Base-by-base conservation (phyloP, 1,140 invertebrate genomes). In the Sinella curviseta region DNA sequence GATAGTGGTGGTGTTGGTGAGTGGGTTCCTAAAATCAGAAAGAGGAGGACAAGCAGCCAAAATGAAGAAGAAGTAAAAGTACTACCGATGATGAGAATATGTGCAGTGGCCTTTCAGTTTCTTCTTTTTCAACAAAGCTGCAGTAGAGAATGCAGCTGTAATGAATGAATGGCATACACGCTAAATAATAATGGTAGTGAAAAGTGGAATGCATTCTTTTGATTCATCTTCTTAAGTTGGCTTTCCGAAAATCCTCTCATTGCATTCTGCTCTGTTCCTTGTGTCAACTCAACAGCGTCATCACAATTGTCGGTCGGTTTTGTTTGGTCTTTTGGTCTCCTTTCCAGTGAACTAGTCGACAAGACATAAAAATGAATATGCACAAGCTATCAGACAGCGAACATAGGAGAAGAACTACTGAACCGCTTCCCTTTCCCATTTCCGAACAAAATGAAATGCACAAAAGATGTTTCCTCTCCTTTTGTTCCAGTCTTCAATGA, bases 401-500 rank as follows among this genome's bases (percentile, higher is more conserved):
- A 48, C 20, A 12, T 20, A 12, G 39, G 8, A 48, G 8, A 48
- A 48, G 20, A 20, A 20, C 39, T 48, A 20, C 39, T 33, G 8
- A 70, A 33, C 8, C 24, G 26, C 65, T 30, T 75, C 39, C 74
- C 31, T 34, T 77, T 77, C 28, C 57, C 54, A 57, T 30, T 31
- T 77, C 33, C 16, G 33, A 57, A 16, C 1, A 76, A 28, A 77
- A 57, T 57, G 36, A 26, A 77, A 55, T 54, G 30, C 30, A 77
- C n/a, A 55, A 77, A 77, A 57, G 33, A 77, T 48, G n/a, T 77
- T 77, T 54, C 76, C 26, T 33, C 26, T 70, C 31, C 65, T 33
- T 70, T 70, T 70, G 65, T 70, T 70, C 65, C 26, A 65, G 39
- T 48, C 39, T 48, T n/a, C 8, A 65, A 65, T n/a, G 8, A 26